Evolutionary conservation across 2,113 vertebrate species (phyloP).

Genomic region (Oncorhynchus clarkii): DNA sequence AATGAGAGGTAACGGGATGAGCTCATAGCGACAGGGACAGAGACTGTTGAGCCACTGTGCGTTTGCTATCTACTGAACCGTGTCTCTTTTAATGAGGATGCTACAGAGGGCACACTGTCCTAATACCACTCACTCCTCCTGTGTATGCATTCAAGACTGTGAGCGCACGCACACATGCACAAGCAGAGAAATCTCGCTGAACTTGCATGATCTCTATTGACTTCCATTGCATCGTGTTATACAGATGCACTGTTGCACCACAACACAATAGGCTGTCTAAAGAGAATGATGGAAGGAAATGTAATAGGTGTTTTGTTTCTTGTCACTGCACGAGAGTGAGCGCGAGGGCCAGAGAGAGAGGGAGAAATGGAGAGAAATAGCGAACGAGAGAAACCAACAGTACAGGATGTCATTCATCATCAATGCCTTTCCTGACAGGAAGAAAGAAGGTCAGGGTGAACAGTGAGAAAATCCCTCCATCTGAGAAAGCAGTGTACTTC

Average conservation of each 20-base stretch:
- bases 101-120: conserved; percentile 72
- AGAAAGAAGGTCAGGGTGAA: conserved; percentile 31
- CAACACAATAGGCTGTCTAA: too few relatives aligned
- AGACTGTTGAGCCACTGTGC: conserved; percentile 36
- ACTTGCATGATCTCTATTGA: not conserved
- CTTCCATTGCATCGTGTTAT: not conserved
- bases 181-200: not conserved
- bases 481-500: conserved; percentile 17
- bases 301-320: not conserved
- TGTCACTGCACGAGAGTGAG: too few relatives aligned
- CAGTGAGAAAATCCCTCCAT: conserved; percentile 28
- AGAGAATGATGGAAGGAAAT: not conserved
- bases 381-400: conserved; percentile 3
- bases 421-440: conserved; percentile 52
- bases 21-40: conserved; percentile 35
- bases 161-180: not conserved
- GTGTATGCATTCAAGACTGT: conserved; percentile 11
- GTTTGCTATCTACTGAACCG: conserved; percentile 61
- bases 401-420: conserved; percentile 51
- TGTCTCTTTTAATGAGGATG: conserved; percentile 74
- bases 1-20: conserved; percentile 33
- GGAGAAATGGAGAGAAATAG: conserved; percentile 9
- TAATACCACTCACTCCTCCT: conserved; percentile 36
- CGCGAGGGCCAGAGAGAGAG: not conserved
- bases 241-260: not conserved